Evolutionary conservation across 2,113 vertebrate species (phyloP).

Genomic region (Megaleporinus macrocephalus): DNA sequence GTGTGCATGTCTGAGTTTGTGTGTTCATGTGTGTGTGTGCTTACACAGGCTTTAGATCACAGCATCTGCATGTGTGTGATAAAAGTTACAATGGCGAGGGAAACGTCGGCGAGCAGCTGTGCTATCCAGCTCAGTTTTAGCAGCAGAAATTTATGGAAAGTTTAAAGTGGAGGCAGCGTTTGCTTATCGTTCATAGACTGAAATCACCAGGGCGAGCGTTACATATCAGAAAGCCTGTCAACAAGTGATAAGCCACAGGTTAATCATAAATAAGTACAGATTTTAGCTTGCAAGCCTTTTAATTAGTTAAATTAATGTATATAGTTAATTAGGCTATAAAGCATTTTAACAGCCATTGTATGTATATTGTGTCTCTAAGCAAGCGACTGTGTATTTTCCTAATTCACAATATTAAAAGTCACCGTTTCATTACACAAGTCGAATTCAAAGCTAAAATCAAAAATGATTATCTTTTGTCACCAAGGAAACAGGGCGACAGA

Average conservation of each 20-base stretch:
- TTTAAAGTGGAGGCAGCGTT: not conserved
- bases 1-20: not conserved
- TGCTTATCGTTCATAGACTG: not conserved
- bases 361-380: not conserved
- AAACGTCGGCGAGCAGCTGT: not conserved
- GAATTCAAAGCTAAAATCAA: not conserved
- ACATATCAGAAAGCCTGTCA: not conserved
- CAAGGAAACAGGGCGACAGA: conserved; percentile 1
- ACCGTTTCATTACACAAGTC: not conserved
- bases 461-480: conserved; percentile 21
- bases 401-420: not conserved
- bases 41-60: conserved; percentile 22
- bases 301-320: not conserved
- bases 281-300: not conserved
- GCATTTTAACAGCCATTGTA: not conserved
- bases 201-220: not conserved
- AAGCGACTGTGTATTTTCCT: conserved; percentile 1
- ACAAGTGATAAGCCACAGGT: not conserved
- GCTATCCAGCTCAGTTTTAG: not conserved
- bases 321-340: not conserved
- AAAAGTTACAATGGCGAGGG: conserved; percentile 5
- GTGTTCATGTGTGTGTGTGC: conserved; percentile 9
- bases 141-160: not conserved
- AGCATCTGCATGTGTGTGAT: conserved; percentile 12
- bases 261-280: not conserved